Percentiles rank a stretch among this genome's conserved stretches.
Evolutionary conservation across 2,797 vertebrate genomes (phyloP).

Genomic region (Pantherophis vulpinus): DNA sequence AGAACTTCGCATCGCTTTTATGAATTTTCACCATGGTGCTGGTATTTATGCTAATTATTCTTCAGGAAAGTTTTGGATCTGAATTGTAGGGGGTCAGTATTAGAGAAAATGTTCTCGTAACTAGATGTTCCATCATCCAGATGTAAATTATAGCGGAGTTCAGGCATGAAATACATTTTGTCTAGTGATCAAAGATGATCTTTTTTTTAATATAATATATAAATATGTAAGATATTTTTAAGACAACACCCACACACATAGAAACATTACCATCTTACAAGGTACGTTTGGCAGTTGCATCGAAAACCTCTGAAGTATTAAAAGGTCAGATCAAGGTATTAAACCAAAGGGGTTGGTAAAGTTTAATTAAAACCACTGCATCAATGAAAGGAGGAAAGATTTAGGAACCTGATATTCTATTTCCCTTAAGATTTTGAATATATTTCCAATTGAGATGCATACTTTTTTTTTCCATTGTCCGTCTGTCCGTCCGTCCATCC

Average conservation of each 20-base stretch:
- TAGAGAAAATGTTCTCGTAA: neutral
- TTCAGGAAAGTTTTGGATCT: neutral
- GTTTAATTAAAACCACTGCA: constrained; percentile 69
- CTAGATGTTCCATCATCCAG: neutral
- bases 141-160: neutral
- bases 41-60: neutral
- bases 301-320: constrained; percentile 27
- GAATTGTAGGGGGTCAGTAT: neutral
- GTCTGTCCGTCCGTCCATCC: neutral
- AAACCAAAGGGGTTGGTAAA: constrained; percentile 61
- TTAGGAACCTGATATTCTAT: constrained; percentile 42
- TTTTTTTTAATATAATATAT: neutral
- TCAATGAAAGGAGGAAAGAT: constrained; percentile 50
- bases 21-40: neutral
- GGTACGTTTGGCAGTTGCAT: neutral
- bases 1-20: neutral
- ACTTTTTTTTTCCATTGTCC: constrained; percentile 7
- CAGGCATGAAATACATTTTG: neutral
- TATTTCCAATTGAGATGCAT: constrained; percentile 36
- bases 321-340: constrained; percentile 60
- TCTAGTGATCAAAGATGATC: neutral
- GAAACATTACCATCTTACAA: neutral
- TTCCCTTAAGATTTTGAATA: constrained; percentile 54
- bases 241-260: neutral
- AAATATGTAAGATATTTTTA: neutral